These are phyloP conservation scores for Nerophis ophidion DNA, from an alignment of 2,113 vertebrate species.

Conservation along the genomic window DNA sequence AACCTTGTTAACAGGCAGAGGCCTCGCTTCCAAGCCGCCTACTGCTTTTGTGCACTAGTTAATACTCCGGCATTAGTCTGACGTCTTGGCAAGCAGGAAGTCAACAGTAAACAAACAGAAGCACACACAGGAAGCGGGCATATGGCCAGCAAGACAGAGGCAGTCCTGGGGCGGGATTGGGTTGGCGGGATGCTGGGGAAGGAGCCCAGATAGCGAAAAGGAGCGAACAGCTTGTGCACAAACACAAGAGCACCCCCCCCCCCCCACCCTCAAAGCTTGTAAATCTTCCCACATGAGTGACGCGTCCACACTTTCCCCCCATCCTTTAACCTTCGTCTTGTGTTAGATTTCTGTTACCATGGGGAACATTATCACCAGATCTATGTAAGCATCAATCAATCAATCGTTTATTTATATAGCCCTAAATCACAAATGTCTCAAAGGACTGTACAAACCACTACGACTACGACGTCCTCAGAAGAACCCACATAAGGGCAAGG, in stretches of 20 bases:
- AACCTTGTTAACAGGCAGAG: slow-evolving; percentile 65
- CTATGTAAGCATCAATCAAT: no score
- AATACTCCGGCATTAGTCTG: slow-evolving; percentile 43
- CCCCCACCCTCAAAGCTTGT: slow-evolving; percentile 29
- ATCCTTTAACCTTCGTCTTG: slow-evolving; percentile 59
- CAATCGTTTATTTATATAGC: no score
- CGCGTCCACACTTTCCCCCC: slow-evolving; percentile 40
- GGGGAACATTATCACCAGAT: no score
- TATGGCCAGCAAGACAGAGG: slow-evolving; percentile 35
- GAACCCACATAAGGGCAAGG: no score
- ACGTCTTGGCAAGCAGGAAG: slow-evolving; percentile 60
- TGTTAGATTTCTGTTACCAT: no score
- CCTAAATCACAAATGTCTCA: no score
- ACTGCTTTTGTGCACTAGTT: slow-evolving; percentile 53
- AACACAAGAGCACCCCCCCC: slow-evolving; percentile 37
- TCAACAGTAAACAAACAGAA: slow-evolving; percentile 59
- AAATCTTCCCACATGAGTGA: slow-evolving; percentile 52
- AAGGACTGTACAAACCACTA: no score
- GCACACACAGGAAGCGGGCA: slow-evolving; percentile 57
- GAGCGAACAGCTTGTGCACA: slow-evolving; percentile 49
- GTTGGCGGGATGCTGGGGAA: slow-evolving; percentile 8
- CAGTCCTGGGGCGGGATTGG: slow-evolving; percentile 21
- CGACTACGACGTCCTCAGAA: no score
- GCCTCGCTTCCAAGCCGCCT: slow-evolving; percentile 56
- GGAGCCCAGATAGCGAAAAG: slow-evolving; percentile 35